These are phyloP conservation scores for Marmota flaviventris DNA, from an alignment of 2,113 vertebrate species.

Conservation along the genomic window DNA sequence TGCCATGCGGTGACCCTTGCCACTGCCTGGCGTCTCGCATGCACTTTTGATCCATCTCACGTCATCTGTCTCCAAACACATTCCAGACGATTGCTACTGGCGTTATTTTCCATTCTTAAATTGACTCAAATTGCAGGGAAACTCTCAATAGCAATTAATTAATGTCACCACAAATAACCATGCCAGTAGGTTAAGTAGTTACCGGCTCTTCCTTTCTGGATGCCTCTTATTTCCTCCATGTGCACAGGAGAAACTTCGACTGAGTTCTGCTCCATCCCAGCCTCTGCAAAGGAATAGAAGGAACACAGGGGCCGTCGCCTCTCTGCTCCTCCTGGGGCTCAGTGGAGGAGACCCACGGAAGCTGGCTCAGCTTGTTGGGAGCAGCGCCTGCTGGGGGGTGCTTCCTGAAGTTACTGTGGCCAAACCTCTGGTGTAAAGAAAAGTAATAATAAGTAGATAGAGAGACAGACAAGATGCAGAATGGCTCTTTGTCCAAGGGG, in stretches of 20 bases:
- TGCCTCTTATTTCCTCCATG: background rate
- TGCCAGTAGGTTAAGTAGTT: background rate
- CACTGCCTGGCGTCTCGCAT: background rate
- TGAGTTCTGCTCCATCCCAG: background rate
- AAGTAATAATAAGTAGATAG: too few relatives aligned
- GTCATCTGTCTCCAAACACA: background rate
- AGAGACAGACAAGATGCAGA: too few relatives aligned
- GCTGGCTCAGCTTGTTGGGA: background rate
- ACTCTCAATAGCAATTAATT: background rate
- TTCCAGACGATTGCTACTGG: background rate
- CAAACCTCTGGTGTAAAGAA: too few relatives aligned
- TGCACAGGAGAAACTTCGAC: too few relatives aligned
- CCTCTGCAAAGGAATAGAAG: too few relatives aligned
- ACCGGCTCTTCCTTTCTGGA: too few relatives aligned
- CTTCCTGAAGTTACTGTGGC: too few relatives aligned
- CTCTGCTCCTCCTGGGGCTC: fast-evolving
- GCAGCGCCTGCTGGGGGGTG: background rate
- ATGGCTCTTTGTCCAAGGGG: too few relatives aligned
- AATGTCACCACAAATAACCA: background rate
- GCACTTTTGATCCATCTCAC: background rate
- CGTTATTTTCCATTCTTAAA: background rate
- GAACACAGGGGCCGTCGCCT: fast-evolving
- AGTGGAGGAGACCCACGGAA: background rate
- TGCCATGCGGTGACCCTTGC: background rate
- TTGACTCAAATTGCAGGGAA: background rate